Evolutionary conservation across 1,140 invertebrate genomes (phyloP), one percentile per base, ranked within the genome.

Genomic region (Drosophila trapezifrons): DNA sequence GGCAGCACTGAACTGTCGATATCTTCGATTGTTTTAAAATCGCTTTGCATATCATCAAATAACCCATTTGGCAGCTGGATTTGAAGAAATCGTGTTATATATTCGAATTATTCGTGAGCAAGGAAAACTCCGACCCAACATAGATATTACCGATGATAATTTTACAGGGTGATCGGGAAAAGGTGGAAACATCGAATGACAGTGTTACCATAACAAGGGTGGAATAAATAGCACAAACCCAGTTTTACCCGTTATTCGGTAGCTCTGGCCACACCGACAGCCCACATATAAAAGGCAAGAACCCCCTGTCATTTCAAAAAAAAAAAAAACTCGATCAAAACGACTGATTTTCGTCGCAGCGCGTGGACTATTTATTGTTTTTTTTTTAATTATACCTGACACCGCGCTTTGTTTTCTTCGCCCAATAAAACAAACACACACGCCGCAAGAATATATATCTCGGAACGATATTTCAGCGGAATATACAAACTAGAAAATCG

Each of bases 351-450:
- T 35, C 32, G 32, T 18, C 51, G 51, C 51, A 6, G 51, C 51
- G 49, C 51, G 32, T 37, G 49, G 18, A 22, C 32, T 52, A 20
- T 54, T 54, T 35, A 20, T 49, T 51, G 6, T 54, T 54, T 32
- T 51, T 35, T 38, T 35, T 37, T 54, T 54, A 37, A 54, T 54
- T 38, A 37, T 54, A 54, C 51, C 29, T 54, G 51, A 54, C 51
- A 37, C 18, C 51, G 51, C 32, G 32, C 32, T 54, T 54, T 54
- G 51, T 54, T 37, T 54, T 37, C 32, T 10, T 38, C 13, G 51
- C 32, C 29, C 32, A 22, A 37, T 15, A 15, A 20, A 52, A 15
- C 49, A 32, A 47, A 47, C 29, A 37, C 18, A 35, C 12, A 8
- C 18, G 13, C 18, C 18, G 18, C 2, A 6, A 20, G 32, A 37